Base-by-base conservation (phyloP, 2,888 invertebrate genomes). In the Unio pictorum region DNA sequence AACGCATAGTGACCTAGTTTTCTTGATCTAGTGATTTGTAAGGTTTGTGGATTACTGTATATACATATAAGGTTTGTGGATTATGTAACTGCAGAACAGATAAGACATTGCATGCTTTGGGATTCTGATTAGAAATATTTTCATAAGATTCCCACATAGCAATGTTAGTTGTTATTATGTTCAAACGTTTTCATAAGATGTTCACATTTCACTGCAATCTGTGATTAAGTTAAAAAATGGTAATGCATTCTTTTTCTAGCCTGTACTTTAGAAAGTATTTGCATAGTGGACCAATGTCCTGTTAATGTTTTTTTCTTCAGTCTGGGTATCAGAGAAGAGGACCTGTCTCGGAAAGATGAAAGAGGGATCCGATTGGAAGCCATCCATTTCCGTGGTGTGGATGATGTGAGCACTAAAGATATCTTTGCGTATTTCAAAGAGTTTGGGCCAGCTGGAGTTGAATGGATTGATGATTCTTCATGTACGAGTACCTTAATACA, bases 401-500 rank as follows among this genome's bases (percentile, higher is more conserved):
- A 94, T 81, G 93, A 94, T 56, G 93, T 96, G 92, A 93, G 92
- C 80, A 94, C 95, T 4, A 93, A 93, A 86, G 95, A 96, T 88
- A 92, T 96, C 65, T 94, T 95, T 87, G 92, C 93, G 79, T 95
- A 95, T 90, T 94, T 96, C 86, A 92, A 93, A 87, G 93, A 94
- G 79, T 95, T 93, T 88, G 93, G 93, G 66, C 95, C 96, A n/a
- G 91, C 93, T 18, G 93, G 93, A 17, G 92, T 96, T 66, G 95
- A 96, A 90, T 95, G 95, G 95, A 93, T 95, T 71, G 94, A 94
- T 91, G 94, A 95, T 86, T 91, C 92, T 79, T 94, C 94, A 82
- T 96, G 95, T 94, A 91, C 84, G 85, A 83, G 34, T 64, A 54
- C 23, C 28, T 65, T n/a, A 57, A 61, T 15, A 30, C 15, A 15